These are phyloP conservation scores for Mylabris sibirica DNA, from an alignment of 2,888 invertebrate genomes.

Conservation along the genomic window DNA sequence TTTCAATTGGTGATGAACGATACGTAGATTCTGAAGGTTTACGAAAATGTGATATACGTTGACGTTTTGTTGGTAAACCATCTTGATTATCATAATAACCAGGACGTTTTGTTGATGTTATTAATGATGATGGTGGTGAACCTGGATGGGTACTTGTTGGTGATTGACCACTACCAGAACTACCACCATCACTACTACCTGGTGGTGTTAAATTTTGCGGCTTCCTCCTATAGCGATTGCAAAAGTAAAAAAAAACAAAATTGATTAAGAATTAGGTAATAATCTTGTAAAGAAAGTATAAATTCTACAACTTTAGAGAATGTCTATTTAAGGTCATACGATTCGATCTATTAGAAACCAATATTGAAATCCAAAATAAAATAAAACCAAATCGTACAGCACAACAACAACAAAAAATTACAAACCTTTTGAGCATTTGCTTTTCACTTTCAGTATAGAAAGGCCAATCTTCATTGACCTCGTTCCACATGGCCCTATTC, in stretches of 20 bases:
- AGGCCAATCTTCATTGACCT: conserved; percentile 93
- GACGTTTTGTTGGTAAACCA: conserved; percentile 75
- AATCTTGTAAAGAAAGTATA: background rate
- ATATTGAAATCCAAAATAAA: no score
- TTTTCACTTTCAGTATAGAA: conserved; percentile 91
- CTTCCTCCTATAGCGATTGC: conserved; percentile 73
- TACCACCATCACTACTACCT: conserved; percentile 81
- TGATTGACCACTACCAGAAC: conserved; percentile 81
- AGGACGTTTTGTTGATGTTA: conserved; percentile 68
- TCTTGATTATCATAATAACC: conserved; percentile 69
- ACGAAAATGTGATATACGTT: conserved; percentile 85
- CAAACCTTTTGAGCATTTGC: conserved; percentile 83
- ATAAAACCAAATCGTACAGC: background rate
- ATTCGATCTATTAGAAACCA: background rate
- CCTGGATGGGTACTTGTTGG: conserved; percentile 77
- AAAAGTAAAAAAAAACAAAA: conserved; percentile 21
- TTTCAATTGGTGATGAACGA: conserved; percentile 59
- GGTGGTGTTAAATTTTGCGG: conserved; percentile 92
- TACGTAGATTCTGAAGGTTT: conserved; percentile 63
- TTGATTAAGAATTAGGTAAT: background rate
- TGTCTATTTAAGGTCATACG: background rate
- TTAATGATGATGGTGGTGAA: conserved; percentile 76
- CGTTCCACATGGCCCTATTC: conserved; percentile 88
- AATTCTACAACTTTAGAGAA: background rate
- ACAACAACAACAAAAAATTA: background rate